Base-by-base conservation (phyloP, 2,113 vertebrate genomes). In the Gymnorhina tibicen region DNA sequence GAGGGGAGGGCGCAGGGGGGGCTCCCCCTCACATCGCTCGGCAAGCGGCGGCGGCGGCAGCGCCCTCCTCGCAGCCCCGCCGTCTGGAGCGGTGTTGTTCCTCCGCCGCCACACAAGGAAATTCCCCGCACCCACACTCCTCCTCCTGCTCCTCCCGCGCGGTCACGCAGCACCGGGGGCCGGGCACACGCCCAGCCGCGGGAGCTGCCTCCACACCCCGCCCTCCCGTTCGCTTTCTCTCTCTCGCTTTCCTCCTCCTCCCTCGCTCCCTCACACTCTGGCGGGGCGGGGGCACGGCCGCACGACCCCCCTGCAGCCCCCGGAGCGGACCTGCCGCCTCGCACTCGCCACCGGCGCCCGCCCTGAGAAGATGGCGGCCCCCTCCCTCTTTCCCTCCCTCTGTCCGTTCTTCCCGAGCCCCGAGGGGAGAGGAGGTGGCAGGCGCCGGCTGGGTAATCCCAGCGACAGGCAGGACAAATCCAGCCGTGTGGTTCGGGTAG, bases 81-180 rank as follows among this genome's bases (percentile, higher is more conserved):
- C 39, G 91, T 74, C 85, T 95, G 69, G 64, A 81, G 78, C 66
- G 30, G 96, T 49, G 93, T 37, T 79, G 79, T 85, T 90, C 75
- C 86, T 59, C 67, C 67, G 60, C 27, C 93, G 86, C 83, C 83
- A 70, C 96, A 92, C 93, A 96, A 96, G 96, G 96, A 95, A 96
- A 96, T 47, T 95, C 93, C 89, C 95, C 90, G 94, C 92, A 95
- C 92, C 92, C 96, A 95, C 94, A 89, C 92, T 69, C 83, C 95
- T 84, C 70, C 84, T 81, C 85, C 76, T 42, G 76, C 78, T 78
- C 90, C 85, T 74, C 86, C 91, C 85, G 92, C 92, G 79, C 92
- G 73, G 80, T 94, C 95, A 91, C 94, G 92, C 90, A 89, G 80
- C 92, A 86, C 84, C 91, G 46, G 77, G 56, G 59, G 72, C 90